These are phyloP conservation scores for Dendroctonus valens DNA, from an alignment of 1,140 invertebrate species.

Conservation along the genomic window DNA sequence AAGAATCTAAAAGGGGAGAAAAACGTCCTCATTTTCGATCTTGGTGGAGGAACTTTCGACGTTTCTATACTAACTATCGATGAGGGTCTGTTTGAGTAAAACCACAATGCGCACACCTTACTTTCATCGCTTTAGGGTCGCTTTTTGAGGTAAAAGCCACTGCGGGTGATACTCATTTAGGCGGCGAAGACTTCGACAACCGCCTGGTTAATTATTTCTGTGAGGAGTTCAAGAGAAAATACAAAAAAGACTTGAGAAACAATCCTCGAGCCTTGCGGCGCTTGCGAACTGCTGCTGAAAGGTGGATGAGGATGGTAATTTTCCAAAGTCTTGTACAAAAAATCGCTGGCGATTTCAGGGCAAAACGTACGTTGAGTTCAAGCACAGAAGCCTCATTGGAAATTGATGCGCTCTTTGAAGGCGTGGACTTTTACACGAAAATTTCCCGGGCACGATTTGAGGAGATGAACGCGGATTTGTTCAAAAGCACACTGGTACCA, in stretches of 20 bases:
- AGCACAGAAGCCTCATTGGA: conserved; percentile 71
- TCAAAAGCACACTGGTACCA: conserved; percentile 60
- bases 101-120: background rate
- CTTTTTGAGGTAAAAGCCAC: conserved; percentile 69
- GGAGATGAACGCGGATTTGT: conserved; percentile 62
- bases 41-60: conserved; percentile 70
- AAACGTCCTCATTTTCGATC: conserved; percentile 65
- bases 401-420: conserved; percentile 75
- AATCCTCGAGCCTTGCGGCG: conserved; percentile 60
- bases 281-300: conserved; percentile 76
- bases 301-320: conserved; percentile 9
- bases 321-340: background rate
- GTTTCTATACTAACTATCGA: conserved; percentile 76
- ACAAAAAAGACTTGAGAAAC: conserved; percentile 53
- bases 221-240: conserved; percentile 56
- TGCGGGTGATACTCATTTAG: conserved; percentile 60
- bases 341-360: conserved; percentile 47
- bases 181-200: conserved; percentile 63
- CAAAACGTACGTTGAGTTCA: conserved; percentile 76
- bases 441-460: conserved; percentile 63
- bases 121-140: conserved; percentile 45
- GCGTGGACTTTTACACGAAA: conserved; percentile 63
- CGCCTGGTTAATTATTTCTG: conserved; percentile 67
- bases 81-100: conserved; percentile 51
- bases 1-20: conserved; percentile 71